phyloP scores from a whole-genome alignment of 2,113 vertebrate genomes.

The Lontra canadensis region DNA sequence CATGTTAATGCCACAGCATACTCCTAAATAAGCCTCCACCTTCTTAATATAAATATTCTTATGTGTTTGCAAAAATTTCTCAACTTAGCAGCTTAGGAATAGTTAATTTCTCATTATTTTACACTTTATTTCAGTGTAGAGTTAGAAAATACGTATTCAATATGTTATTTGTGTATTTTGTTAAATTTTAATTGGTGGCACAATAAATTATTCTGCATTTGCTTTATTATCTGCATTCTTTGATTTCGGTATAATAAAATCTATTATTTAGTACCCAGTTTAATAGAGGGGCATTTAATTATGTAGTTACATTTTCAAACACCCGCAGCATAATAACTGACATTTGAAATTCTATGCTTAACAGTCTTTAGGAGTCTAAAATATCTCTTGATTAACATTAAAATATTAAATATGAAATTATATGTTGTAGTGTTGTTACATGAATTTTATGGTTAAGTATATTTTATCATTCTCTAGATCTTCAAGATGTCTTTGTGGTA shows the following conservation, averaged over 20 bases:
- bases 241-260: neutral
- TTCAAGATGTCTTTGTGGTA: neutral
- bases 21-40: neutral
- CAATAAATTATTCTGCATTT: constrained; percentile 38
- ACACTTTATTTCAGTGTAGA: neutral
- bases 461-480: neutral
- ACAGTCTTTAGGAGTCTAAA: neutral
- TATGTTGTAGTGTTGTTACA: neutral
- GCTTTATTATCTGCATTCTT: neutral
- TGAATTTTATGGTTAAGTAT: neutral
- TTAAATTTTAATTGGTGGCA: constrained; percentile 16
- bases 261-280: neutral
- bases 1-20: neutral
- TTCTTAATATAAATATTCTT: neutral
- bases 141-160: neutral
- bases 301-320: constrained; percentile 25
- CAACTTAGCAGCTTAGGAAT: neutral
- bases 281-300: neutral
- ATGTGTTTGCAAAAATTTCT: neutral
- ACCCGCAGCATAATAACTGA: neutral
- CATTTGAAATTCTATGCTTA: constrained; percentile 1
- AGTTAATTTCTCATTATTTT: constrained; percentile 9
- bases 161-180: neutral
- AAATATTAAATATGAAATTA: constrained; percentile 32
- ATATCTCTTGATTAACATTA: neutral